Percentiles rank a stretch among this genome's conserved stretches.
phyloP scores from a whole-genome alignment of 2,797 vertebrate genomes.

The Pipistrellus kuhlii region DNA sequence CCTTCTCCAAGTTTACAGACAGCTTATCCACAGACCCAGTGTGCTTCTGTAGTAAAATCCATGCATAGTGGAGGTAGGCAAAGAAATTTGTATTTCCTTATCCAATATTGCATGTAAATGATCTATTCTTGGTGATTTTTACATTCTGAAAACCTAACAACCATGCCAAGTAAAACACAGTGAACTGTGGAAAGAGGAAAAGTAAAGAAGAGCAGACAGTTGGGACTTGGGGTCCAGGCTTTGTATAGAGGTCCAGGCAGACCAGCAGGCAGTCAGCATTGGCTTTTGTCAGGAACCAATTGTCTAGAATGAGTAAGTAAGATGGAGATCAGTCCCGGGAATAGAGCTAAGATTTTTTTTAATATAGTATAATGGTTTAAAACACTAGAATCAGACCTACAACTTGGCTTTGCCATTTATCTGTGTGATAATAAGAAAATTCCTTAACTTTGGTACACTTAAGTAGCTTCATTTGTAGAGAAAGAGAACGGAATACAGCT shows the following conservation, averaged over 20 bases:
- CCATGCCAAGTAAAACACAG: neutral
- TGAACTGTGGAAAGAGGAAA: neutral
- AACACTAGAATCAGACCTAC: neutral
- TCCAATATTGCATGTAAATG: neutral
- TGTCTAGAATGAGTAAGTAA: neutral
- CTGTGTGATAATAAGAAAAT: neutral
- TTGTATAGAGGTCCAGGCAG: neutral
- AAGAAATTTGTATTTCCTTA: neutral
- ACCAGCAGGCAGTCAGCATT: neutral
- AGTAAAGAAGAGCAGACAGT: neutral
- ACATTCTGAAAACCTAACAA: neutral
- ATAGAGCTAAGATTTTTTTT: neutral
- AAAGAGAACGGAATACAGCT: neutral
- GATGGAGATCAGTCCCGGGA: neutral
- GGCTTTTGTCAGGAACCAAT: constrained; percentile 4
- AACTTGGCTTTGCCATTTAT: neutral
- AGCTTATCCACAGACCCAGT: neutral
- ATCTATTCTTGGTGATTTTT: neutral
- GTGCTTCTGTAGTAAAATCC: constrained; percentile 16
- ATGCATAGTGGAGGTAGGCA: neutral
- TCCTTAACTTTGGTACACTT: constrained; percentile 35
- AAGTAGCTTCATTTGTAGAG: neutral
- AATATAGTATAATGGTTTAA: neutral
- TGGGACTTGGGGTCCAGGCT: neutral
- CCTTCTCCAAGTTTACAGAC: neutral